Evolutionary conservation across 2,113 vertebrate genomes (phyloP).

Genomic region (Platichthys stellatus): DNA sequence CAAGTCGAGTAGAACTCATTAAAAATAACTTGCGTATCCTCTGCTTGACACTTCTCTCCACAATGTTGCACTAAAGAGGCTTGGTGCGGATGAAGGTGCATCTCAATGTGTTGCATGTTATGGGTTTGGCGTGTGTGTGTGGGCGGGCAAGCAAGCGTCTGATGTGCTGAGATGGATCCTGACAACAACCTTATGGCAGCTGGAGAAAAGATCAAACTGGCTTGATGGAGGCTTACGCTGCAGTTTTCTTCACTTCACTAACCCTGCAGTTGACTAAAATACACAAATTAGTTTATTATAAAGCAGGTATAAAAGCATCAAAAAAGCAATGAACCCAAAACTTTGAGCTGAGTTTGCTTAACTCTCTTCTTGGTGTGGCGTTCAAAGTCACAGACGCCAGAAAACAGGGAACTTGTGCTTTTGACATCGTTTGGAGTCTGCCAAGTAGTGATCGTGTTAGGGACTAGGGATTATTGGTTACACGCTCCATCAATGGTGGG

Average conservation of each 20-base stretch:
- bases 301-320: background rate
- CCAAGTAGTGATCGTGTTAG: no score
- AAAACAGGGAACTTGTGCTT: no score
- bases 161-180: conserved; percentile 42
- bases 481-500: no score
- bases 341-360: no score
- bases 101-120: conserved; percentile 8
- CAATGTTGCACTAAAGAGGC: conserved; percentile 23
- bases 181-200: conserved; percentile 44
- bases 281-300: background rate
- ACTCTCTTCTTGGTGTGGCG: background rate
- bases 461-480: no score
- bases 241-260: conserved; percentile 34
- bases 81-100: conserved; percentile 1
- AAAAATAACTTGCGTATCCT: conserved; percentile 55
- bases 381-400: background rate
- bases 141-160: conserved; percentile 5
- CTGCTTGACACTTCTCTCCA: conserved; percentile 14
- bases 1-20: conserved; percentile 25
- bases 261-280: conserved; percentile 13
- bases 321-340: background rate
- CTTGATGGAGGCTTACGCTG: conserved; percentile 41
- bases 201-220: conserved; percentile 47
- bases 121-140: background rate
- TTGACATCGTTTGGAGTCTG: no score